Conservation (phyloP, 2,888 invertebrate genomes). For the Pachydiplax longipennis region DNA sequence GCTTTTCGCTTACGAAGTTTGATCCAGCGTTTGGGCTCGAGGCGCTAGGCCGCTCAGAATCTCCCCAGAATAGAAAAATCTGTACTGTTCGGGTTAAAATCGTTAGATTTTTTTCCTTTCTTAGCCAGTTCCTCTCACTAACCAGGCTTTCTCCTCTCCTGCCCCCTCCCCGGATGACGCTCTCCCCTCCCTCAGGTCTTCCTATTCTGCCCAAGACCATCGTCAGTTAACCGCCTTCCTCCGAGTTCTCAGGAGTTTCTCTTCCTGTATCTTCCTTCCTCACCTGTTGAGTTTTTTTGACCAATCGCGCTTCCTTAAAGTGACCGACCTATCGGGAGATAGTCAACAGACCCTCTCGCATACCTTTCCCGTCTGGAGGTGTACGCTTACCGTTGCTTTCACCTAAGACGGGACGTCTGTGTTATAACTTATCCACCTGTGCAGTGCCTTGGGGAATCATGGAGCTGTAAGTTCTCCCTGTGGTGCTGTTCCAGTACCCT, state of each 20-base stretch:
- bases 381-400: conserved; percentile 37
- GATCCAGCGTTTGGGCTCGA: neutral
- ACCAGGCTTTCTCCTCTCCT: conserved; percentile 25
- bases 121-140: neutral
- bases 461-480: conserved; percentile 17
- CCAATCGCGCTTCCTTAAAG: conserved; percentile 31
- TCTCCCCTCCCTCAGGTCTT: neutral
- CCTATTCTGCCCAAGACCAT: conserved; percentile 6
- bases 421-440: conserved; percentile 22
- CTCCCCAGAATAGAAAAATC: neutral
- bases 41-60: neutral
- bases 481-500: conserved; percentile 11
- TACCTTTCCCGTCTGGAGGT: conserved; percentile 22
- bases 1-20: neutral
- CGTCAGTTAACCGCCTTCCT: conserved; percentile 1
- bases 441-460: conserved; percentile 43
- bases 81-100: neutral
- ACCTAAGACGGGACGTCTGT: neutral
- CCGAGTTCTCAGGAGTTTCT: conserved; percentile 20
- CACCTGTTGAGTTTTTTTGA: conserved; percentile 26
- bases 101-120: neutral
- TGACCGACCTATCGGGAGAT: conserved; percentile 31
- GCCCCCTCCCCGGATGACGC: neutral
- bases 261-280: conserved; percentile 17
- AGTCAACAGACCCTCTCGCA: conserved; percentile 29